phyloP scores from a whole-genome alignment of 2,888 invertebrate genomes.

The Drosophila helvetica region DNA sequence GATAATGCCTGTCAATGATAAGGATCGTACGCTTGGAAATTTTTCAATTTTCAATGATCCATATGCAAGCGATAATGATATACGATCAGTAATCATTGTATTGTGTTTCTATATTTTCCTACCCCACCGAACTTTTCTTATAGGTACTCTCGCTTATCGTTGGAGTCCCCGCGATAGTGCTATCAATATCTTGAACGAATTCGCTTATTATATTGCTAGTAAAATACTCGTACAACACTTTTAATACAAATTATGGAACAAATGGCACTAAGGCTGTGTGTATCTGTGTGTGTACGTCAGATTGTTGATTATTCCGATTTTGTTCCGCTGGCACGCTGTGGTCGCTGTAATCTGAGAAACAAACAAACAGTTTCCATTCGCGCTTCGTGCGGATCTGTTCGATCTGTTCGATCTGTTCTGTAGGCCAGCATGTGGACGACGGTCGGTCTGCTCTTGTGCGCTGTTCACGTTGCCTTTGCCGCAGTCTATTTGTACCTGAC shows the following conservation, averaged over 20 bases:
- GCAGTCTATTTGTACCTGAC: slow-evolving; percentile 67
- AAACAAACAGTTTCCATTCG: slow-evolving; percentile 43
- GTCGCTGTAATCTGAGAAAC: not conserved
- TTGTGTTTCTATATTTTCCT: too few relatives aligned
- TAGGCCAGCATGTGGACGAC: slow-evolving; percentile 40
- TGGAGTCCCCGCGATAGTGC: not conserved
- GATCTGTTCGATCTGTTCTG: slow-evolving; percentile 25
- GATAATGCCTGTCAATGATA: too few relatives aligned
- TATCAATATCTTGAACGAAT: slow-evolving; percentile 12
- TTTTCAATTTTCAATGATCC: too few relatives aligned
- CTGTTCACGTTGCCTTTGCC: slow-evolving; percentile 43
- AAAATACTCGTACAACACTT: not conserved
- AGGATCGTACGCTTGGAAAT: too few relatives aligned
- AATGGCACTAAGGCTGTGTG: not conserved
- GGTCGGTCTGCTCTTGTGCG: slow-evolving; percentile 32
- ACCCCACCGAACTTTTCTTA: not conserved
- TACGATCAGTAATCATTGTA: not conserved
- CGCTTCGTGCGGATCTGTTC: slow-evolving; percentile 20
- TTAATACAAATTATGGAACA: not conserved
- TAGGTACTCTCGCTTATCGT: slow-evolving; percentile 9
- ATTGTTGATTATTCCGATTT: slow-evolving; percentile 8
- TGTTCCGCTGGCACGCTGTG: slow-evolving; percentile 6
- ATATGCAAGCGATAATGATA: not conserved
- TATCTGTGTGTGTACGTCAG: not conserved
- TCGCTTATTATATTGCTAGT: too few relatives aligned